Conservation (phyloP, 2,888 invertebrate genomes). For the Drosophila mimica region DNA sequence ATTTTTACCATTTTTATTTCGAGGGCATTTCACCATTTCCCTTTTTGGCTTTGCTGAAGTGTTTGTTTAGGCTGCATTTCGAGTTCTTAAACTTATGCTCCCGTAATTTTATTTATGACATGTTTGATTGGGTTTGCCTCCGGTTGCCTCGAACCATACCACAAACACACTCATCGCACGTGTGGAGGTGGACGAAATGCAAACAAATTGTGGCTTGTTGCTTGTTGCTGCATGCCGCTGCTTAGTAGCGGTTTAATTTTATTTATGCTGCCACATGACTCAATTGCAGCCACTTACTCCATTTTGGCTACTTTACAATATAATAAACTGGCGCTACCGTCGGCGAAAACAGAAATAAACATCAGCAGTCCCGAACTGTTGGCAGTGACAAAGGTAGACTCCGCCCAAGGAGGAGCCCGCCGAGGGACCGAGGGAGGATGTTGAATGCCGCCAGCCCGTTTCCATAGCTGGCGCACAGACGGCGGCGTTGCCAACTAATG, state of each 20-base stretch:
- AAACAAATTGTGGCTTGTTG: conserved; percentile 32
- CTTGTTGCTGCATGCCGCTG: conserved; percentile 12
- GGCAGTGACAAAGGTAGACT: conserved; percentile 13
- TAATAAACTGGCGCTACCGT: conserved; percentile 65
- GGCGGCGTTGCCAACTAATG: conserved; percentile 72
- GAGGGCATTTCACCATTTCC: conserved; percentile 15
- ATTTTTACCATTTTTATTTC: conserved; percentile 23
- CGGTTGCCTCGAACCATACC: conserved; percentile 25
- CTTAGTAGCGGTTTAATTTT: conserved; percentile 15
- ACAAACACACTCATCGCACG: conserved; percentile 52
- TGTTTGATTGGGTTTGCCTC: conserved; percentile 68
- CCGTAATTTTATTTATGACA: conserved; percentile 79
- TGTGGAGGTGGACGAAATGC: conserved; percentile 18
- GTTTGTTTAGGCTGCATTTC: conserved; percentile 71
- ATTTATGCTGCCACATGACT: conserved; percentile 74
- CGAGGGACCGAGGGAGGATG: not conserved
- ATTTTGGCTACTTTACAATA: conserved; percentile 70
- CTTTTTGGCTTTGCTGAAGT: conserved; percentile 45
- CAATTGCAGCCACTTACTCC: conserved; percentile 75
- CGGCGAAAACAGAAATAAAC: conserved; percentile 57
- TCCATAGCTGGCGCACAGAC: conserved; percentile 25
- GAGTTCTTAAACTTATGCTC: conserved; percentile 47
- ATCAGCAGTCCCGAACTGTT: conserved; percentile 7
- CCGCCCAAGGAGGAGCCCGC: not conserved
- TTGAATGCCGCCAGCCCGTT: conserved; percentile 9